Base-by-base conservation (phyloP, 2,888 invertebrate species). In the Cantharis rustica region DNA sequence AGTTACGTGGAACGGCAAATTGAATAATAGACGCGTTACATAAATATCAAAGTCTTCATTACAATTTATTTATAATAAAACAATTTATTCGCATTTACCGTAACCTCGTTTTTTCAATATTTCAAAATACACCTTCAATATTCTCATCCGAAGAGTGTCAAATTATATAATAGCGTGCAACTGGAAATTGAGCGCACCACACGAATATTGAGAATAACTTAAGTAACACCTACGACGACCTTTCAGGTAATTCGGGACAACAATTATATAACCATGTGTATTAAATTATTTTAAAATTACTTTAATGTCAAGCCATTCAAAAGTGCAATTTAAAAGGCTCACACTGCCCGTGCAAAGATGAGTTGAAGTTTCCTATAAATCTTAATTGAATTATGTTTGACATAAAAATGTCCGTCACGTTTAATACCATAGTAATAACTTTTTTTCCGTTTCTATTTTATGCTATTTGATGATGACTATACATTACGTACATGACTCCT, bases 221-320 rank as follows among this genome's bases (percentile, higher is more conserved):
- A 81, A 82, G 83, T 80, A 85, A 85, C 83, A 83, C 83, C 84
- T 83, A 77, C 75, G 15, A 82, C 84, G 84, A 85, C 84, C 84
- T 85, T 84, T 85, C 80, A 77, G 82, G 81, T 80, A 82, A 84
- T 84, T 83, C 80, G 82, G 83, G 81, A 84, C 64, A 17, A 47
- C 83, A 83, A 83, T 83, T 84, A 82, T 84, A 84, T 83, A 84
- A 83, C 73, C 75, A 79, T 74, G 62, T 23, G 17, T 66, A 66
- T 66, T 66, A 66, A 66, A 66, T 66, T 66, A 17, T 66, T n/a
- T 66, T 66, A 66, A 66, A 66, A 23, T 66, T 13, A 7, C 23
- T 66, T 66, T 17, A 66, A 66, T 66, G 64, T 66, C 64, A 66
- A 20, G 13, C n/a, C 9, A 64, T 64, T 64, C 17, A 63, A 17